Evolutionary conservation across 2,797 vertebrate genomes (phyloP).

Genomic region (Adelosebastes latens): DNA sequence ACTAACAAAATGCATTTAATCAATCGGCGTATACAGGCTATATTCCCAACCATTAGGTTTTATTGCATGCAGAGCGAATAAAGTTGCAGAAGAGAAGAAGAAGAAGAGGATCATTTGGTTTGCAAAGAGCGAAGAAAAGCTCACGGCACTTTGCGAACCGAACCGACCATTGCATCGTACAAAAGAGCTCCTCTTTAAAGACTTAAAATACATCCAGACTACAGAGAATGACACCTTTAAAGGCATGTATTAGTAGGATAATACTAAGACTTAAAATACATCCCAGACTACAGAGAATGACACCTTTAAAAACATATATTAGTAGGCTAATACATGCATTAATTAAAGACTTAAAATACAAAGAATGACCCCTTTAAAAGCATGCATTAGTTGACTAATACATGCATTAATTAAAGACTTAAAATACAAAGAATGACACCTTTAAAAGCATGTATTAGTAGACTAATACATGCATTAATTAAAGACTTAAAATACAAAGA

Average conservation of each 20-base stretch:
- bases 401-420: no score
- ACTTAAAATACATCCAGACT: not conserved
- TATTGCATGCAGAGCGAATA: conserved; percentile 18
- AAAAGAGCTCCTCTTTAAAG: not conserved
- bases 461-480: no score
- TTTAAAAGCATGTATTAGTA: no score
- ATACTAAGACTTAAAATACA: no score
- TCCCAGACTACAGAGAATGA: no score
- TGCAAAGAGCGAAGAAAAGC: not conserved
- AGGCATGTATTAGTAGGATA: not conserved
- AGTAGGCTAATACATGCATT: no score
- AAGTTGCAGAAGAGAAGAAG: conserved; percentile 33
- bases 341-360: no score
- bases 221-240: not conserved
- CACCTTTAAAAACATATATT: no score
- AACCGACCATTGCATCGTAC: not conserved
- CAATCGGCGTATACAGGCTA: not conserved
- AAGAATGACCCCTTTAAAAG: no score
- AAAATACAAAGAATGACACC: no score
- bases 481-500: no score
- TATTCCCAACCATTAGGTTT: conserved; percentile 20
- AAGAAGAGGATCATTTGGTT: conserved; percentile 19
- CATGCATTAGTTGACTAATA: no score
- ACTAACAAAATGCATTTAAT: not conserved
- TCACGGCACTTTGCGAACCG: not conserved